Conservation (phyloP, 1,140 invertebrate species). For the Adoxophyes honmai region DNA sequence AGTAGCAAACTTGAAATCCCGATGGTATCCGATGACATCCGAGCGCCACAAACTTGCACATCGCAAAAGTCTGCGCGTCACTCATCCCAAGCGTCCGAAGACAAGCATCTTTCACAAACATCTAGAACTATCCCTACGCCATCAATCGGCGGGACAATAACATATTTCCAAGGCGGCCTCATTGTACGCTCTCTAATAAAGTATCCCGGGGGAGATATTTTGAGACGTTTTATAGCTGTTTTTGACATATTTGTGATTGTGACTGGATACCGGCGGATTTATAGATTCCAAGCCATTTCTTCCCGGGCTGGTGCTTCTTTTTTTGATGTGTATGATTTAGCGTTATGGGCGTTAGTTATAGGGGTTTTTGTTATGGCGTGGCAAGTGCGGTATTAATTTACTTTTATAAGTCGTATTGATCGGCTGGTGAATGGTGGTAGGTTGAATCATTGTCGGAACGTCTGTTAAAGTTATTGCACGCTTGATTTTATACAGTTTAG, state of each 20-base stretch:
- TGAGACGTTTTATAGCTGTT: conserved; percentile 52
- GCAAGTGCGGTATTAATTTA: background rate
- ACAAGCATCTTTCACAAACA: too few relatives aligned
- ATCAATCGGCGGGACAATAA: conserved; percentile 44
- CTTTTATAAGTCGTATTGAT: background rate
- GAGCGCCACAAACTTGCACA: too few relatives aligned
- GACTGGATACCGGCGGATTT: conserved; percentile 51
- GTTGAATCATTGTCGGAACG: too few relatives aligned
- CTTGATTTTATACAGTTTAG: too few relatives aligned
- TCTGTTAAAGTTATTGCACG: too few relatives aligned
- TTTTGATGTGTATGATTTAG: conserved; percentile 60
- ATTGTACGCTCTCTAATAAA: conserved; percentile 59
- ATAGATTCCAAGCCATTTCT: conserved; percentile 64
- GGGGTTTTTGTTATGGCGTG: background rate
- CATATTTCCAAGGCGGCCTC: conserved; percentile 37
- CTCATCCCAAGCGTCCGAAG: too few relatives aligned
- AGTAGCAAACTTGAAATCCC: too few relatives aligned
- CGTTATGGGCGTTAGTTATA: conserved; percentile 36
- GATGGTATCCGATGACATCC: too few relatives aligned
- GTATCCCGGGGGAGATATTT: conserved; percentile 46
- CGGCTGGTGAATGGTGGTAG: background rate
- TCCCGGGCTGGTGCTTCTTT: conserved; percentile 36
- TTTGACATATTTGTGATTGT: conserved; percentile 66
- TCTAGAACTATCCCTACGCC: conserved; percentile 30
- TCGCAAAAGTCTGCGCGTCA: too few relatives aligned